These are phyloP conservation scores for Cardinalis cardinalis DNA, from an alignment of 2,113 vertebrate species.

Conservation along the genomic window DNA sequence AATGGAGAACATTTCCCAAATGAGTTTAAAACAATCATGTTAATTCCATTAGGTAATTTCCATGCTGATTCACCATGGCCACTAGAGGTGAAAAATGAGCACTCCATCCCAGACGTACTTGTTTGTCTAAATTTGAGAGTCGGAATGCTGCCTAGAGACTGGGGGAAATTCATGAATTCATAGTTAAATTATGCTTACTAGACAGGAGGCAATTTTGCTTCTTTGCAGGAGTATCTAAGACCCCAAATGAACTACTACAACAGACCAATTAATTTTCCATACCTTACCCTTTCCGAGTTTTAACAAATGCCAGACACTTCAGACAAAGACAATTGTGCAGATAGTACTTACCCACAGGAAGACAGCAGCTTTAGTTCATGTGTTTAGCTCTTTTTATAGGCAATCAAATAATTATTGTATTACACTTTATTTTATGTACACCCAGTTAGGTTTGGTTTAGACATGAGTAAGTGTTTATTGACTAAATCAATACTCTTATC, in stretches of 20 bases:
- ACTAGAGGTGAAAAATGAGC: background rate
- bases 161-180: background rate
- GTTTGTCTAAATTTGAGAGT: background rate
- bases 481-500: constrained; percentile 45
- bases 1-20: background rate
- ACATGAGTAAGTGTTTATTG: constrained; percentile 49
- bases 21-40: background rate
- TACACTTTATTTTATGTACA: constrained; percentile 38
- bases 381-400: constrained; percentile 5
- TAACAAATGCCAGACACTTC: background rate
- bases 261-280: background rate
- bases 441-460: constrained; percentile 29
- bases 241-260: background rate
- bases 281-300: background rate
- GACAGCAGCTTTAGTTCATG: background rate
- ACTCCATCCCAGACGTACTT: background rate
- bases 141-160: background rate
- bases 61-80: background rate
- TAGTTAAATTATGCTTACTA: background rate
- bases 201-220: background rate
- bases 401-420: constrained; percentile 52
- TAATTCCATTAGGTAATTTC: background rate
- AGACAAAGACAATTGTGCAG: background rate
- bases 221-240: background rate
- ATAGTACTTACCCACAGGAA: background rate